Percentiles rank a stretch among this genome's conserved stretches.
Conservation (phyloP, 2,888 invertebrate species). For the Mimachlamys varia region DNA sequence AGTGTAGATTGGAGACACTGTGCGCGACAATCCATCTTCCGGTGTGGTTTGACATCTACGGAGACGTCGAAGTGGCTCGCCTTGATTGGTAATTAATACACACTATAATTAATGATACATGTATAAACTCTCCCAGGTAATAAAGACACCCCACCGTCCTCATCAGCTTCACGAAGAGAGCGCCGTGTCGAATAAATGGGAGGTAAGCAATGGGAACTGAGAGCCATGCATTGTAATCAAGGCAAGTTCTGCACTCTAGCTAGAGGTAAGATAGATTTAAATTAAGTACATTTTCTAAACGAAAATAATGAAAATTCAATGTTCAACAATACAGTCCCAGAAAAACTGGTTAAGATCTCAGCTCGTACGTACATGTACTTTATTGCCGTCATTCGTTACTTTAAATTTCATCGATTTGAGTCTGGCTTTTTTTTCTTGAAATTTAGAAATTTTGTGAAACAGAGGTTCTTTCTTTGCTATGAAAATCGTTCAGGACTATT, state of each 20-base stretch:
- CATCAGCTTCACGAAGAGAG: not conserved
- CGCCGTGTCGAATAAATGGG: not conserved
- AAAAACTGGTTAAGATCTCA: not conserved
- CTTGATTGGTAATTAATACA: not conserved
- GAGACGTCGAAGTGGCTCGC: not conserved
- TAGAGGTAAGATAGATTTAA: not conserved
- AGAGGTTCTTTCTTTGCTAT: not conserved
- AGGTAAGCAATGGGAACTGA: not conserved
- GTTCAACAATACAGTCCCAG: not conserved
- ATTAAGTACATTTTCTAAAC: constrained; percentile 33
- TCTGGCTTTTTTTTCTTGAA: not conserved
- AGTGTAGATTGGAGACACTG: not conserved
- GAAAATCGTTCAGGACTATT: constrained; percentile 13
- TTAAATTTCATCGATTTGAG: not conserved
- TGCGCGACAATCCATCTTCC: not conserved
- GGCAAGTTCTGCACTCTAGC: not conserved
- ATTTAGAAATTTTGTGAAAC: not conserved
- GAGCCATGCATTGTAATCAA: not conserved
- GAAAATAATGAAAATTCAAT: constrained; percentile 34
- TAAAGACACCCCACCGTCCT: not conserved
- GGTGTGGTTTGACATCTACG: not conserved
- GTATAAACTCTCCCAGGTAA: not conserved
- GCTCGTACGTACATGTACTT: not conserved
- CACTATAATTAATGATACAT: constrained; percentile 8
- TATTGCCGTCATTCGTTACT: not conserved